phyloP scores from a whole-genome alignment of 2,797 vertebrate genomes.

The Characodon lateralis region DNA sequence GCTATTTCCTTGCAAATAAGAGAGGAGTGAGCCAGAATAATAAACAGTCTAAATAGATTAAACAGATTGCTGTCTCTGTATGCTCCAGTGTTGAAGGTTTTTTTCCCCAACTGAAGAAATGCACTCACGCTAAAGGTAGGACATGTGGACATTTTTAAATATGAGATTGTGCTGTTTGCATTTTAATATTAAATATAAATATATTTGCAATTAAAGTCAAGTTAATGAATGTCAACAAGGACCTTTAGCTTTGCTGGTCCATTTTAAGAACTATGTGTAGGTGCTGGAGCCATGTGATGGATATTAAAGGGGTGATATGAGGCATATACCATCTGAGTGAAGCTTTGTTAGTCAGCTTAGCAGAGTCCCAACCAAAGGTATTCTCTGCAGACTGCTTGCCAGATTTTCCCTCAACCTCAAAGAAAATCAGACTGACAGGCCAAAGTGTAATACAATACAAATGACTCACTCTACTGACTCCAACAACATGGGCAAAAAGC shows the following conservation, averaged over 20 bases:
- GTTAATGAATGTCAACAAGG: background rate
- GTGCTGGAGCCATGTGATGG: constrained; percentile 31
- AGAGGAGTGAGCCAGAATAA: background rate
- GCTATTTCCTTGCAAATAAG: background rate
- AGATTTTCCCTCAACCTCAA: constrained; percentile 44
- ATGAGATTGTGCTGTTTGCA: background rate
- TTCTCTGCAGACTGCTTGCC: constrained; percentile 52
- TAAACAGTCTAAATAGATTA: background rate
- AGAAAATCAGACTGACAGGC: constrained; percentile 60
- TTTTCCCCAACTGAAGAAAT: no score
- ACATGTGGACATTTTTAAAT: background rate
- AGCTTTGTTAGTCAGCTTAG: constrained; percentile 66
- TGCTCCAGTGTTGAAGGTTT: no score
- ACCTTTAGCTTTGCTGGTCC: constrained; percentile 16
- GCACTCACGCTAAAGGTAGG: no score
- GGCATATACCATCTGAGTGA: constrained; percentile 58
- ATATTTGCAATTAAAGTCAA: background rate
- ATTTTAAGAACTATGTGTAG: constrained; percentile 42
- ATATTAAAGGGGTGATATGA: constrained; percentile 53
- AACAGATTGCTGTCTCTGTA: background rate
- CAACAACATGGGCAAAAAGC: constrained; percentile 52
- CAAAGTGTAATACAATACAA: constrained; percentile 61
- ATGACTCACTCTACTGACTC: constrained; percentile 64
- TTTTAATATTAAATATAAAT: background rate
- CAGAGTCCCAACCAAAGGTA: constrained; percentile 49